These are phyloP conservation scores for Ciconia nigra DNA, from an alignment of 2,797 vertebrate species.

Conservation along the genomic window DNA sequence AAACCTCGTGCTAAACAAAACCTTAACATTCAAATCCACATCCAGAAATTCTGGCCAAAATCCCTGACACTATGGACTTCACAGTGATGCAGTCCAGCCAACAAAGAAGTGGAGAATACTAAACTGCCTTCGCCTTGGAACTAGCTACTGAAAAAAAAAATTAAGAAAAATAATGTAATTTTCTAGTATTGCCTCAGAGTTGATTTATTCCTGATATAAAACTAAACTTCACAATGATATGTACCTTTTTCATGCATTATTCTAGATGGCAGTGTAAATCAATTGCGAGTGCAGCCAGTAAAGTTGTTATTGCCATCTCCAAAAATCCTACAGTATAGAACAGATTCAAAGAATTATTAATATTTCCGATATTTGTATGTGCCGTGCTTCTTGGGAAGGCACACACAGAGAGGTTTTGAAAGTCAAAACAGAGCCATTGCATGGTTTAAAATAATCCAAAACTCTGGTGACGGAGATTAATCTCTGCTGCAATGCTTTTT, in stretches of 20 bases:
- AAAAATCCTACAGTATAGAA: background rate
- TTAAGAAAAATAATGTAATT: background rate
- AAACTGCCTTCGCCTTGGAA: background rate
- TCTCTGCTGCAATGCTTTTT: background rate
- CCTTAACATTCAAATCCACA: background rate
- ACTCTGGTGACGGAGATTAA: background rate
- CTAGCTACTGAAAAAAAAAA: background rate
- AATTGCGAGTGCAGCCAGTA: background rate
- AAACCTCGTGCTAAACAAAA: background rate
- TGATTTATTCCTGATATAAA: slow-evolving; percentile 12
- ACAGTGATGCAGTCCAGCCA: background rate
- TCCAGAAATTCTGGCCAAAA: background rate
- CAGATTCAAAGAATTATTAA: background rate
- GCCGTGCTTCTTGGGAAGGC: background rate
- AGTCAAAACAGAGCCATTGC: background rate
- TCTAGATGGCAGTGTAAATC: slow-evolving; percentile 51
- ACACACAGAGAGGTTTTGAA: background rate
- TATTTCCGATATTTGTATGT: background rate
- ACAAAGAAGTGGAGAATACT: background rate
- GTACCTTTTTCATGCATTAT: background rate
- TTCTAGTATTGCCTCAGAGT: background rate
- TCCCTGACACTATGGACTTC: fast-evolving
- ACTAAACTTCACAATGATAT: background rate
- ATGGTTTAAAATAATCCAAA: background rate
- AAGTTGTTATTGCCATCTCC: slow-evolving; percentile 12